Evolutionary conservation across 2,113 vertebrate genomes (phyloP), one percentile per base, ranked within the genome.

Genomic region (Rattus rattus): DNA sequence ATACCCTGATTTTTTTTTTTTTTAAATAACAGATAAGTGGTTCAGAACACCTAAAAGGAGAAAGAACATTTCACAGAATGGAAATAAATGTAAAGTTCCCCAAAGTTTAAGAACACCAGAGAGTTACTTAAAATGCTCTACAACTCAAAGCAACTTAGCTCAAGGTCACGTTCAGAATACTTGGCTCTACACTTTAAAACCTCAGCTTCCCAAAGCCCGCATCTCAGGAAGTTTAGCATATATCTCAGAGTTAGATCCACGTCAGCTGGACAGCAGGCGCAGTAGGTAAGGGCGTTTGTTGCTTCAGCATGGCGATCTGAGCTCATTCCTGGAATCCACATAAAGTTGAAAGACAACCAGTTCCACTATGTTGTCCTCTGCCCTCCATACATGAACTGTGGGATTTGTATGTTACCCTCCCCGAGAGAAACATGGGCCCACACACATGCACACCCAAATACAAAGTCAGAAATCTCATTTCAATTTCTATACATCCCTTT

Each of bases 51-150:
- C n/a, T 22, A 69, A 86, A 86, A 86, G 14, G 14, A 47, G 47
- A 73, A 77, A 75, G 17, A 63, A 36, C 33, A 93, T 24, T 39
- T 12, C 9, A 85, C 75, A 26, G 33, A 59, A 61, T 61, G 43
- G 56, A 63, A 26, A 30, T 61, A 63, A 26, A 26, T 20, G 39
- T 17, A 47, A 80, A 90, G 3, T 56, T 86, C 47, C 87, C 33
- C 16, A 49, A 87, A 87, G 67, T 43, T 93, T 39, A 84, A 95
- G n/a, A 36, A 95, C 96, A 97, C 59, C 2, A 81, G 65, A 76
- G 94, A 89, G 84, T 7, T 83, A 14, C n/a, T 73, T 70, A 90
- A 28, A 13, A 54, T 47, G 16, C 6, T 20, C 3, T 10, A 16
- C 80, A 81, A 69, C 20, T 86, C 47, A 49, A 49, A 36, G 16